Evolutionary conservation across 2,888 invertebrate species (phyloP), one percentile per base, ranked within the genome.

Genomic region (Drosophila testacea): DNA sequence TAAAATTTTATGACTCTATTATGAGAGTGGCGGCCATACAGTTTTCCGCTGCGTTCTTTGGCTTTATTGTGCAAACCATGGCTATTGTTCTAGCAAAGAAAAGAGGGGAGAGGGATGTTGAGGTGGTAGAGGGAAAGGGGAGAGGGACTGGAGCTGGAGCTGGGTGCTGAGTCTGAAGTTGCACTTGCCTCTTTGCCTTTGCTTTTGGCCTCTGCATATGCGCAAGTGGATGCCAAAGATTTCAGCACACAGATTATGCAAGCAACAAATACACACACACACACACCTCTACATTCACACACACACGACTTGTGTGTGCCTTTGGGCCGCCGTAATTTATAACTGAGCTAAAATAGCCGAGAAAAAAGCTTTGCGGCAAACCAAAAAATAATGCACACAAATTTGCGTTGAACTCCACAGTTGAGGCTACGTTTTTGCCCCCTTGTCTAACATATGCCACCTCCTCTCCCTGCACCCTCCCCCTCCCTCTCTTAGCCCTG

Each of bases 1-100:
- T 86, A 87, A 86, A 86, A 87, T 82, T 86, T 86, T 86, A 86
- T 86, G 88, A 86, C 86, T 86, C 88, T 86, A 86, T 86, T 86
- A 86, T 88, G 85, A 86, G 83, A 80, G 87, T 83, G 80, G 80
- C 77, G 83, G 84, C 71, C 81, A 79, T 76, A 77, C 81, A 70
- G 76, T 66, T 50, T 59, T 64, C 13, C 32, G 55, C 32, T 55
- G 27, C 63, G 22, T 42, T 50, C 52, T 50, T 47, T 62, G 54
- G 52, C 69, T 77, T 59, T 68, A 81, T 84, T 83, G 87, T 83
- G 46, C 56, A 60, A 52, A 50, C 51, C 62, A 52, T 47, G 47
- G 73, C 83, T 70, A 83, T 83, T 83, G 83, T 83, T 83, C 83
- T 83, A 82, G 77, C 65, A 48, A 54, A 44, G 47, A 22, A 38